Conservation (phyloP, 64 coral and sea anemone genomes). For the Pocillopora verrucosa region DNA sequence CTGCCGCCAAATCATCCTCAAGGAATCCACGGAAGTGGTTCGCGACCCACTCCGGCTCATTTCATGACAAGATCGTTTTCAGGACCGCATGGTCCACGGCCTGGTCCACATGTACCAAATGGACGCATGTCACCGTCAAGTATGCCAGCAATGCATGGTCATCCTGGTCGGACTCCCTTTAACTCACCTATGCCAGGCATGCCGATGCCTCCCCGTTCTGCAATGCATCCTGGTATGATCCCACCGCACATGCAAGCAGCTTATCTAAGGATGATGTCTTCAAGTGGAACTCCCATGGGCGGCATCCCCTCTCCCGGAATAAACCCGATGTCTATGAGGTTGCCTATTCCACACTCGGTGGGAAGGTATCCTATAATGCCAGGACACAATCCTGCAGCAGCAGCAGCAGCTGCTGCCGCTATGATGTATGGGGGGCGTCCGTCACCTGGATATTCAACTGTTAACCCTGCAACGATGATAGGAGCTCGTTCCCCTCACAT, state of each 20-base stretch:
- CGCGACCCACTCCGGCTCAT: slow-evolving; percentile 13
- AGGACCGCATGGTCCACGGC: neutral
- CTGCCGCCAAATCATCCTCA: neutral
- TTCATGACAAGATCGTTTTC: slow-evolving; percentile 5
- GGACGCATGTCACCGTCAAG: slow-evolving; percentile 41
- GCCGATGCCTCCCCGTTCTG: neutral
- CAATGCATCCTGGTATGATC: slow-evolving; percentile 38
- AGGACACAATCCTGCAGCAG: slow-evolving; percentile 32
- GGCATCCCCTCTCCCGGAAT: slow-evolving; percentile 26
- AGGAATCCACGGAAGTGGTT: slow-evolving; percentile 2
- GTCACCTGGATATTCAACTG: slow-evolving; percentile 16
- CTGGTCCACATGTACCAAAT: neutral
- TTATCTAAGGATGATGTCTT: slow-evolving; percentile 55
- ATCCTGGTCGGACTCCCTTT: slow-evolving; percentile 42
- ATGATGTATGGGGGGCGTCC: slow-evolving; percentile 30
- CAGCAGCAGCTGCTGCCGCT: neutral
- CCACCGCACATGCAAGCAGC: slow-evolving; percentile 17
- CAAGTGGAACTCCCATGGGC: neutral
- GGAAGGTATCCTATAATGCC: slow-evolving; percentile 32
- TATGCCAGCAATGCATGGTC: slow-evolving; percentile 30
- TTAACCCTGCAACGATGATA: slow-evolving; percentile 29
- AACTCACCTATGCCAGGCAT: slow-evolving; percentile 51
- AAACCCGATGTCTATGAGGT: slow-evolving; percentile 16
- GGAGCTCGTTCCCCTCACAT: slow-evolving; percentile 22
- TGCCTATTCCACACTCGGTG: slow-evolving; percentile 23